phyloP scores from a whole-genome alignment of 1,140 invertebrate genomes.

The Trichoplusia ni region DNA sequence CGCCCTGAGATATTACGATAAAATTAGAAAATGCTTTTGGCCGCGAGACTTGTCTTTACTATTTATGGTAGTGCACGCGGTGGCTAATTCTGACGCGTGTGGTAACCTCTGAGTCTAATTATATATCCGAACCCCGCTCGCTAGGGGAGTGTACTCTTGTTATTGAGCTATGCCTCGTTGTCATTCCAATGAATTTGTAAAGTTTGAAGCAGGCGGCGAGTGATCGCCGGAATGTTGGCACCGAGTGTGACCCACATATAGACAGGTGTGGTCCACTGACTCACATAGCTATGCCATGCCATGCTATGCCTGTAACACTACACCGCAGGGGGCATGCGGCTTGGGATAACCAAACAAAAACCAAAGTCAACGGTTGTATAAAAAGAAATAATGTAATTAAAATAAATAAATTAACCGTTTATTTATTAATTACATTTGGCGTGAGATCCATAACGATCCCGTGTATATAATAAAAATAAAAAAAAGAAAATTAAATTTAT shows the following conservation, averaged over 20 bases:
- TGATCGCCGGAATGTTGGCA: constrained; percentile 41
- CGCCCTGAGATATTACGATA: constrained; percentile 49
- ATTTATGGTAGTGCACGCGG: constrained; percentile 75
- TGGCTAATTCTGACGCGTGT: constrained; percentile 62
- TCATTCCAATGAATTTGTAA: constrained; percentile 33
- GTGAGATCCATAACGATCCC: constrained; percentile 79
- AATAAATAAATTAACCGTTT: constrained; percentile 82
- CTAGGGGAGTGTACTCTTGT: constrained; percentile 19
- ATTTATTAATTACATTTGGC: constrained; percentile 81
- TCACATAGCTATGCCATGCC: constrained; percentile 21
- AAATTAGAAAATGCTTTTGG: constrained; percentile 72
- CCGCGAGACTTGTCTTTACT: constrained; percentile 72
- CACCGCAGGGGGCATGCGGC: constrained; percentile 21
- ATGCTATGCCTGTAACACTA: constrained; percentile 40
- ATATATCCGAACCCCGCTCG: constrained; percentile 28
- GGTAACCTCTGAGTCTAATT: constrained; percentile 54
- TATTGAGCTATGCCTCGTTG: neutral
- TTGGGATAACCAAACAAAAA: constrained; percentile 59
- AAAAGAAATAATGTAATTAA: constrained; percentile 81
- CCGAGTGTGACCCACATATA: constrained; percentile 55
- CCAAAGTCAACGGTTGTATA: constrained; percentile 75
- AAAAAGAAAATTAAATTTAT: constrained; percentile 80
- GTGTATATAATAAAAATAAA: constrained; percentile 80
- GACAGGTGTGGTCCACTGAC: constrained; percentile 41
- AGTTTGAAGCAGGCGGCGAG: constrained; percentile 31